phyloP scores from a whole-genome alignment of 2,113 vertebrate species.

The Melospiza melodia region DNA sequence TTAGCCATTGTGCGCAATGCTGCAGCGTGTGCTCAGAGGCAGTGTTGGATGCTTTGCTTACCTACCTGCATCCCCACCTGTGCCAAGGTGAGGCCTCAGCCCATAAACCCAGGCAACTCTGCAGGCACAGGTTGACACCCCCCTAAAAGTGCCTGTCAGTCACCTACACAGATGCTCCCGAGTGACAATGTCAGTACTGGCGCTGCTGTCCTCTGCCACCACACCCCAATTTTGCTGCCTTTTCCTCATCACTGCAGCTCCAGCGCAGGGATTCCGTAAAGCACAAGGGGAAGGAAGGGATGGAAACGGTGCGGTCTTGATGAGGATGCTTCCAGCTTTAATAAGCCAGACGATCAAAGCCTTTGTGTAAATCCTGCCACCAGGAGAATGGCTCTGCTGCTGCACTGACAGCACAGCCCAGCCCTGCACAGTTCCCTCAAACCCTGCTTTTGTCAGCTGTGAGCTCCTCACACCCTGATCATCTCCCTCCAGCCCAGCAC shows the following conservation, averaged over 20 bases:
- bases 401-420: not conserved
- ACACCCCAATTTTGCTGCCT: not conserved
- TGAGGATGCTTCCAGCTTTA: not conserved
- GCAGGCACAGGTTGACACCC: rapidly evolving
- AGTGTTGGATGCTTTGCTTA: rapidly evolving
- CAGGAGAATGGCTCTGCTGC: not conserved
- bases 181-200: rapidly evolving
- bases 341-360: not conserved
- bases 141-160: rapidly evolving
- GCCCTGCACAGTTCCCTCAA: not conserved
- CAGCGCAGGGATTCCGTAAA: not conserved
- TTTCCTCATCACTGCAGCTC: not conserved
- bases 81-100: not conserved
- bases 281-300: not conserved
- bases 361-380: not conserved
- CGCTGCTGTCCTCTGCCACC: not conserved
- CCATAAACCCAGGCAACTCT: rapidly evolving
- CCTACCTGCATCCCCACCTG: not conserved
- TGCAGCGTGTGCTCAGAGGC: not conserved
- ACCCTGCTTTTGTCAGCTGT: not conserved
- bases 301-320: not conserved
- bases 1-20: not conserved
- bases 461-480: not conserved
- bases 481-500: not conserved
- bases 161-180: rapidly evolving